Evolutionary conservation across 2,113 vertebrate species (phyloP).

Genomic region (Hypomesus transpacificus): DNA sequence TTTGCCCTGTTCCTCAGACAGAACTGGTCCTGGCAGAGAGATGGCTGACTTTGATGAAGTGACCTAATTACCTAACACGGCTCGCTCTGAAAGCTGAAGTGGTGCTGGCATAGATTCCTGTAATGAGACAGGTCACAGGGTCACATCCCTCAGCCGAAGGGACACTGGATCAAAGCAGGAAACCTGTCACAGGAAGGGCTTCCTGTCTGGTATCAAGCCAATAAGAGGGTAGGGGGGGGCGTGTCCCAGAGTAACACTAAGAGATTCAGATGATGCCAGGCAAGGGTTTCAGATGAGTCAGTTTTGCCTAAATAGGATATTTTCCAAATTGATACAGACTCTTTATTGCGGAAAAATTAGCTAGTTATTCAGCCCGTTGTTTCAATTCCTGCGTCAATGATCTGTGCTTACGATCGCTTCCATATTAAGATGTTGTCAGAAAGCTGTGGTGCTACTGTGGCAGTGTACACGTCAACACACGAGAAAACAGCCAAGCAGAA

Average conservation of each 20-base stretch:
- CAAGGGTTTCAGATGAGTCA: too few relatives aligned
- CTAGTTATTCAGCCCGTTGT: too few relatives aligned
- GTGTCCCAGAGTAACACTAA: neutral
- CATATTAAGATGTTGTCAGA: too few relatives aligned
- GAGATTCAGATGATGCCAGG: neutral
- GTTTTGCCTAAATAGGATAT: too few relatives aligned
- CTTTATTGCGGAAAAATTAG: too few relatives aligned
- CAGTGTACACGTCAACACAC: too few relatives aligned
- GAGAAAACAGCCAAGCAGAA: slow-evolving; percentile 17
- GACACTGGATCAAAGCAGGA: slow-evolving; percentile 26
- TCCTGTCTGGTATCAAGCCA: slow-evolving; percentile 15
- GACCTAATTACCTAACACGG: slow-evolving; percentile 49
- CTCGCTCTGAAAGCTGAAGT: slow-evolving; percentile 32
- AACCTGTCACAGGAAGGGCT: slow-evolving; percentile 18
- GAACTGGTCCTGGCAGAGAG: slow-evolving; percentile 40
- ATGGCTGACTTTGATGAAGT: slow-evolving; percentile 50
- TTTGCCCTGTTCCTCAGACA: slow-evolving; percentile 42
- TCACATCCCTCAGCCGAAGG: neutral
- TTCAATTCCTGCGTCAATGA: too few relatives aligned
- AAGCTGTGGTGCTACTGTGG: too few relatives aligned
- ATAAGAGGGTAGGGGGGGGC: too few relatives aligned
- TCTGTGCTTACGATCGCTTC: too few relatives aligned
- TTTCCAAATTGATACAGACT: too few relatives aligned
- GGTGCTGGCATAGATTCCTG: slow-evolving; percentile 33
- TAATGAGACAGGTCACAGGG: slow-evolving; percentile 47